A percentile compares a stretch with the other conserved stretches of the same genome.
Evolutionary conservation across 2,888 invertebrate genomes (phyloP).

Genomic region (Uloborus plumipes): DNA sequence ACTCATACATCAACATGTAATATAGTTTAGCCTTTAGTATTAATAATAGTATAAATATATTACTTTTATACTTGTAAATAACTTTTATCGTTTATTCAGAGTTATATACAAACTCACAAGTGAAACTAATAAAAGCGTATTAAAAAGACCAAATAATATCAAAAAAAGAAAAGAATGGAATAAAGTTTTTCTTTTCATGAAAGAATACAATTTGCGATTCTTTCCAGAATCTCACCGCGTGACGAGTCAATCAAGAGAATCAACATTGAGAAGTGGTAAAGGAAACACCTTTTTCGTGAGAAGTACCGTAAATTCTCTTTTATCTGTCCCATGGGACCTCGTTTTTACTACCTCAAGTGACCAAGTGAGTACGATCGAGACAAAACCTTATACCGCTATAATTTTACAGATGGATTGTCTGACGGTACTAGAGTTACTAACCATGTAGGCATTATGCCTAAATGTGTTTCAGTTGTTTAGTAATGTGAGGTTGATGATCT

Average conservation of each 20-base stretch:
- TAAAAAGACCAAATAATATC: too few species aligned
- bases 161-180: too few species aligned
- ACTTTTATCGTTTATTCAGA: too few species aligned
- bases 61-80: too few species aligned
- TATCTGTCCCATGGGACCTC: constrained; percentile 20
- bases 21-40: too few species aligned
- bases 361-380: constrained; percentile 15
- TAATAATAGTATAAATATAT: too few species aligned
- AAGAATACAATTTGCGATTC: not conserved
- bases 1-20: too few species aligned
- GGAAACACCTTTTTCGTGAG: not conserved
- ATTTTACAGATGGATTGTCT: constrained; percentile 8
- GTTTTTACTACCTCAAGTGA: constrained; percentile 20
- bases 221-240: not conserved
- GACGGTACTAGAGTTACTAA: not conserved
- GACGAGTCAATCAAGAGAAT: not conserved
- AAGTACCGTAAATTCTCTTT: constrained; percentile 9
- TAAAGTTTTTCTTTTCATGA: too few species aligned
- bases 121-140: too few species aligned
- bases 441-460: not conserved
- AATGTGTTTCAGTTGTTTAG: constrained; percentile 16
- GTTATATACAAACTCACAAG: too few species aligned
- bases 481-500: not conserved
- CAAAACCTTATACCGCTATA: constrained; percentile 13
- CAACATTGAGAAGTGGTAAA: not conserved